A percentile compares a stretch with the other conserved stretches of the same genome.
Evolutionary conservation across 2,797 vertebrate genomes (phyloP).

Genomic region (Dromococcyx pavoninus): DNA sequence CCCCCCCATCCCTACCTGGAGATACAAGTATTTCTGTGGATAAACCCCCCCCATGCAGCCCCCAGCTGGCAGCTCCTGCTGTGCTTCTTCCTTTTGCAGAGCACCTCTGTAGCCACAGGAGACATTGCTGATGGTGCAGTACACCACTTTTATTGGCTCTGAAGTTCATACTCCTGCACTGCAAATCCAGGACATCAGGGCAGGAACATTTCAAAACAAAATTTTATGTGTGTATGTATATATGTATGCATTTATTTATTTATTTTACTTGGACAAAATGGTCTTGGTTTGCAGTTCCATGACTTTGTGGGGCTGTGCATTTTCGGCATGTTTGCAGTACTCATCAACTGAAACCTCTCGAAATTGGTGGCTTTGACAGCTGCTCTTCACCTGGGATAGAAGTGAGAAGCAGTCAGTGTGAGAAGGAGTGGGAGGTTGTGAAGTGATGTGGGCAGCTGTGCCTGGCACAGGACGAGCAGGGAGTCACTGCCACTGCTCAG

Average conservation of each 20-base stretch:
- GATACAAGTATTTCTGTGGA: neutral
- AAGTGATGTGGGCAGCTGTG: neutral
- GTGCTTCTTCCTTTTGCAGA: neutral
- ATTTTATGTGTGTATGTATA: too few relatives aligned
- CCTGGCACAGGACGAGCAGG: rapidly evolving
- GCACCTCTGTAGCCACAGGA: neutral
- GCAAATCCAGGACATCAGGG: too few relatives aligned
- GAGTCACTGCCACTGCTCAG: rapidly evolving
- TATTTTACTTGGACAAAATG: neutral
- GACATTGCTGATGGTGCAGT: neutral
- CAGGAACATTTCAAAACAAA: neutral
- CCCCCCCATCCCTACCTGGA: neutral
- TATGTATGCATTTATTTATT: too few relatives aligned
- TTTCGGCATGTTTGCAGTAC: rapidly evolving
- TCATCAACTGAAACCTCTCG: neutral
- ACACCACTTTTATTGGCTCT: neutral
- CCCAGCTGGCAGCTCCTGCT: neutral
- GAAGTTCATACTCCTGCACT: rapidly evolving
- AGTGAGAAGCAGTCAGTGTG: neutral
- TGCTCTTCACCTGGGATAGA: neutral
- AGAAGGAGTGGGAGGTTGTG: neutral
- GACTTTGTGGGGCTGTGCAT: rapidly evolving
- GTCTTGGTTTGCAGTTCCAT: neutral
- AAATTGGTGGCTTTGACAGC: rapidly evolving
- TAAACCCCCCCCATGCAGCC: neutral